phyloP scores from a whole-genome alignment of 2,113 vertebrate genomes.

The Bubalus kerabau region DNA sequence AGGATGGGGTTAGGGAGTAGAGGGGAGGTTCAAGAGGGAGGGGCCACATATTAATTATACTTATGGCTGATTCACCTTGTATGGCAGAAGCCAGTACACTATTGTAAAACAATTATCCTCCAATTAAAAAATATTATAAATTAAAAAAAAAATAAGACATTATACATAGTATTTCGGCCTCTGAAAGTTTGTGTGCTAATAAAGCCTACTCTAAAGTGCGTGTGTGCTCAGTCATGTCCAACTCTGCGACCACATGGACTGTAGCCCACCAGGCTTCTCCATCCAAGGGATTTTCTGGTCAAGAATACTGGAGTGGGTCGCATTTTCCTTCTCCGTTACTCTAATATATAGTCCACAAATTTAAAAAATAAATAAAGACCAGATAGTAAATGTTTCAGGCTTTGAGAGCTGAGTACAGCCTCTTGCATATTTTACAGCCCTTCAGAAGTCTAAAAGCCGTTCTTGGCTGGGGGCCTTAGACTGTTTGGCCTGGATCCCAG shows the following conservation, averaged over 20 bases:
- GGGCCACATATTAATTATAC: background rate
- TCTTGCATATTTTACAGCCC: background rate
- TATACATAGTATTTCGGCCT: background rate
- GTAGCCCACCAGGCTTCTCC: background rate
- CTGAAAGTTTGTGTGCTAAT: background rate
- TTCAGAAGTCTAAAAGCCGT: background rate
- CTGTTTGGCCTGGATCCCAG: background rate
- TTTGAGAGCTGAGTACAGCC: background rate
- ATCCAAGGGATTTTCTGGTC: background rate
- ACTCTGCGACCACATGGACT: background rate
- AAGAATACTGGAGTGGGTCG: background rate
- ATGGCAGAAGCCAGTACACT: background rate
- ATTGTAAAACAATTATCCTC: background rate
- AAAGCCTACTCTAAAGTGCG: background rate
- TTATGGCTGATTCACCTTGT: background rate
- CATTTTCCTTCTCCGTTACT: background rate
- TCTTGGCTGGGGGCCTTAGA: background rate
- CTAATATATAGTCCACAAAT: background rate
- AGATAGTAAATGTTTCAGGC: background rate
- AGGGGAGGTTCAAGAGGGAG: background rate
- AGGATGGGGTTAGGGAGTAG: background rate
- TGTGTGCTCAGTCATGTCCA: background rate
- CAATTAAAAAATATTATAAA: background rate
- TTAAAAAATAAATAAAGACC: background rate
- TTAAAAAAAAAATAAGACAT: background rate